phyloP scores from a whole-genome alignment of 1,140 invertebrate genomes.

The Liolophura sinensis region DNA sequence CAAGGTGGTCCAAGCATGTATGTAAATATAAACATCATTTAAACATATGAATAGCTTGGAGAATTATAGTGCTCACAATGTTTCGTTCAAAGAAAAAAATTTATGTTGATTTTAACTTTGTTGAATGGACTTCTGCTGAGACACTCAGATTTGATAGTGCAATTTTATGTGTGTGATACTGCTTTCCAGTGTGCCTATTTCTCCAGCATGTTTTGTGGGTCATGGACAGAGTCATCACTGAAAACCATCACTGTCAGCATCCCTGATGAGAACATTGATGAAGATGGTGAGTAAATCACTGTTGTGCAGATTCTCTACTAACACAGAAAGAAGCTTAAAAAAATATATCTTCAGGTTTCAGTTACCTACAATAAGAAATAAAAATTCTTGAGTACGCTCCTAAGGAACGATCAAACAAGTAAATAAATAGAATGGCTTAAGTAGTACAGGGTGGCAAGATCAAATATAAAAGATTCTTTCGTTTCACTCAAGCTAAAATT shows the following conservation, averaged over 20 bases:
- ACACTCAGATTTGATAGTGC: not conserved
- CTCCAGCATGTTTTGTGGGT: constrained; percentile 81
- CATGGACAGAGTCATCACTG: constrained; percentile 76
- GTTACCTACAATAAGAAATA: no score
- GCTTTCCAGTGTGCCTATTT: constrained; percentile 76
- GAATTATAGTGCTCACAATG: no score
- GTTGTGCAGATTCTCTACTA: not conserved
- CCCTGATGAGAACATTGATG: constrained; percentile 74
- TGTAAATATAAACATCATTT: not conserved
- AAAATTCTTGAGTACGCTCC: no score
- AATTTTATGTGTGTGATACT: constrained; percentile 15
- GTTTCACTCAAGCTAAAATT: not conserved
- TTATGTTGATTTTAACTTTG: no score
- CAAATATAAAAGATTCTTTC: not conserved
- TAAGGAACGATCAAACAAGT: no score
- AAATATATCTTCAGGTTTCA: no score
- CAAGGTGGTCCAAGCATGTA: not conserved
- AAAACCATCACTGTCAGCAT: constrained; percentile 73
- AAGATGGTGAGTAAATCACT: constrained; percentile 64
- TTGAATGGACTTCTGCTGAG: not conserved
- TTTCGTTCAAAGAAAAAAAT: no score
- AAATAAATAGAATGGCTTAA: no score
- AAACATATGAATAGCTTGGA: no score
- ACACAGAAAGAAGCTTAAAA: not conserved
- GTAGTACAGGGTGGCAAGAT: no score